Percentiles rank a stretch among this genome's conserved stretches.
phyloP scores from a whole-genome alignment of 2,888 invertebrate genomes.

The Mimachlamys varia region DNA sequence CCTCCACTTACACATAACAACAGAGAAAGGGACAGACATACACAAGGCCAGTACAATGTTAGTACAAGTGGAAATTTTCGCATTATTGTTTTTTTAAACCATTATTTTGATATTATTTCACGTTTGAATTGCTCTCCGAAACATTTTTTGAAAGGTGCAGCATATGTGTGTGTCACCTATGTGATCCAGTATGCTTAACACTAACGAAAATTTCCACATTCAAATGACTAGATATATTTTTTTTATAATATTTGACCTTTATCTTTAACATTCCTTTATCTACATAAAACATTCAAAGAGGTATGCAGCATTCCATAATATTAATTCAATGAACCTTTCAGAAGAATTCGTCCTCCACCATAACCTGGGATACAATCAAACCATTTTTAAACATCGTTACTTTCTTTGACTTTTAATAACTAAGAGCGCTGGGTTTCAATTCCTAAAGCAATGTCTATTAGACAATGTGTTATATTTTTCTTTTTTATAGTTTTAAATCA shows the following conservation, averaged over 20 bases:
- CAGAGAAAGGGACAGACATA: not conserved
- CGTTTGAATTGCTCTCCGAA: too few species aligned
- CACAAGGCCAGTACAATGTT: not conserved
- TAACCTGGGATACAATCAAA: not conserved
- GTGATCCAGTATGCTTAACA: too few species aligned
- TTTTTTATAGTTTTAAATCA: too few species aligned
- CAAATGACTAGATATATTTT: not conserved
- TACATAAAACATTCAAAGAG: not conserved
- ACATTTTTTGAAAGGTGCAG: too few species aligned
- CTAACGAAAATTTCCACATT: not conserved
- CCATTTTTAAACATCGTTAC: not conserved
- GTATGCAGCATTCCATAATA: not conserved
- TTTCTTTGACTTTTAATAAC: too few species aligned
- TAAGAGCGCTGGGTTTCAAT: too few species aligned
- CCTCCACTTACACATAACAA: not conserved
- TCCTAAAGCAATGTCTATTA: too few species aligned
- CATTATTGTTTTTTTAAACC: not conserved
- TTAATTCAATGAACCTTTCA: not conserved
- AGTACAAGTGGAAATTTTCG: not conserved
- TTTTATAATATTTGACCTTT: not conserved
- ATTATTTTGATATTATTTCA: too few species aligned
- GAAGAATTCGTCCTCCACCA: not conserved
- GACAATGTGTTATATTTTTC: too few species aligned
- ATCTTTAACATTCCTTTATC: not conserved
- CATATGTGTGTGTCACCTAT: too few species aligned